Evolutionary conservation across 1,140 invertebrate species (phyloP).

Genomic region (Drosophila ficusphila): DNA sequence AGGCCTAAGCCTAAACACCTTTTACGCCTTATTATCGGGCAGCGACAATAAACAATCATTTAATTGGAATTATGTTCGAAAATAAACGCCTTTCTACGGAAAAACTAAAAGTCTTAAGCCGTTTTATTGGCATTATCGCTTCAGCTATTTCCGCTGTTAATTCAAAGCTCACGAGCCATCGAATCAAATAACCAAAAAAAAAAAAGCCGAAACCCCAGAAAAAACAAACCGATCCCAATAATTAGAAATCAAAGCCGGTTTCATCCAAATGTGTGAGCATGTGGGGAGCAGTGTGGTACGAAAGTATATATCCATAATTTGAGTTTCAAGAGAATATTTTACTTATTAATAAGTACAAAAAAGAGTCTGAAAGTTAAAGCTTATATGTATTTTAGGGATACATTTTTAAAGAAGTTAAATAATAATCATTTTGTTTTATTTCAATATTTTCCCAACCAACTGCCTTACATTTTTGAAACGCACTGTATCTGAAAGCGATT

Average conservation of each 20-base stretch:
- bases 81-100: conserved; percentile 63
- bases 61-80: conserved; percentile 78
- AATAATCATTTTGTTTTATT: no score
- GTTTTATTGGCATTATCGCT: conserved; percentile 78
- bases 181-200: conserved; percentile 19
- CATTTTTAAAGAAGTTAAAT: background rate
- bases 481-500: conserved; percentile 18
- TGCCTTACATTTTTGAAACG: background rate
- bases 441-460: no score
- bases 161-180: conserved; percentile 67
- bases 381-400: no score
- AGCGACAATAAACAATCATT: conserved; percentile 61
- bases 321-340: no score
- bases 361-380: background rate
- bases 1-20: conserved; percentile 34
- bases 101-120: conserved; percentile 42
- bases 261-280: conserved; percentile 29
- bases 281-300: conserved; percentile 19
- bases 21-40: conserved; percentile 42
- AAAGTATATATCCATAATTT: background rate
- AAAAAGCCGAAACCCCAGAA: conserved; percentile 1
- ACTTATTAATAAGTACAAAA: background rate
- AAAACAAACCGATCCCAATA: conserved; percentile 60
- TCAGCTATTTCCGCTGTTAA: conserved; percentile 78
- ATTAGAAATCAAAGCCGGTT: conserved; percentile 82